phyloP scores from a whole-genome alignment of 2,888 invertebrate genomes.

The Tholera decimalis region DNA sequence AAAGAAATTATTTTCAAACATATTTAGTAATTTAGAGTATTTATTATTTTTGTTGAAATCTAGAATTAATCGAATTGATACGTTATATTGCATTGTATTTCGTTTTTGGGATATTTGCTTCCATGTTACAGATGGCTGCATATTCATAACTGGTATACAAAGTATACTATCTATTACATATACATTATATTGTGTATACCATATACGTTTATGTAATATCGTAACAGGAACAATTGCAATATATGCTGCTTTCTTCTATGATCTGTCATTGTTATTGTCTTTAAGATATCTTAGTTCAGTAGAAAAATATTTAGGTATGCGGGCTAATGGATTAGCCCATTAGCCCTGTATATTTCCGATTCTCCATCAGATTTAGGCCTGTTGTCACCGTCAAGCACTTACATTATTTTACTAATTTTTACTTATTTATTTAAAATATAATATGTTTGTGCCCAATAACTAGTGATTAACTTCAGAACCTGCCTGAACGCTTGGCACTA shows the following conservation, averaged over 20 bases:
- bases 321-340: too few relatives aligned
- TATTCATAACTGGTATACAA: too few relatives aligned
- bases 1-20: constrained; percentile 18
- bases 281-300: neutral
- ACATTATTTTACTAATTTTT: too few relatives aligned
- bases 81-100: neutral
- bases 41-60: neutral
- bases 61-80: neutral
- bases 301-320: neutral
- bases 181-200: too few relatives aligned
- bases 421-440: too few relatives aligned
- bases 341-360: too few relatives aligned
- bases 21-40: neutral
- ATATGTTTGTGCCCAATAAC: too few relatives aligned
- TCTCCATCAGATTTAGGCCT: too few relatives aligned
- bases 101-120: neutral
- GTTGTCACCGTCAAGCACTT: too few relatives aligned
- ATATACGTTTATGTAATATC: neutral
- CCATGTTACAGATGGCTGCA: too few relatives aligned
- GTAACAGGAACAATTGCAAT: neutral
- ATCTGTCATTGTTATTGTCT: neutral
- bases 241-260: neutral
- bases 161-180: too few relatives aligned
- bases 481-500: neutral
- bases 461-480: too few relatives aligned